Evolutionary conservation across 2,113 vertebrate genomes (phyloP).

Genomic region (Poeciliopsis prolifica): DNA sequence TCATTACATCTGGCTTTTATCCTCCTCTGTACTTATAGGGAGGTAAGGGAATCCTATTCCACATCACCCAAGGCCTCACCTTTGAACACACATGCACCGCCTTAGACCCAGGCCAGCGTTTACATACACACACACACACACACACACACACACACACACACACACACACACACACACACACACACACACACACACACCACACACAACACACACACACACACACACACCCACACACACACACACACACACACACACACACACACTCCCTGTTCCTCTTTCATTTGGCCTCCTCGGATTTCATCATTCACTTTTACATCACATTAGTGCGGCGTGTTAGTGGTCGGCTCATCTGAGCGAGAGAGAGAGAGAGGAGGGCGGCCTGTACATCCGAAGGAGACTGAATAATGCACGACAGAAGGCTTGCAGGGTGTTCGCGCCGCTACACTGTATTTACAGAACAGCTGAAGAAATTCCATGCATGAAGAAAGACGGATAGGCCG

Average conservation of each 20-base stretch:
- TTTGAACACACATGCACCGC: slow-evolving; percentile 70
- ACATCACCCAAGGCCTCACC: slow-evolving; percentile 79
- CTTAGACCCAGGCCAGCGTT: slow-evolving; percentile 39
- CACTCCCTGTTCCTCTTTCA: slow-evolving; percentile 73
- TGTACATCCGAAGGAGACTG: slow-evolving; percentile 73
- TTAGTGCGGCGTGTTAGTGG: slow-evolving; percentile 72
- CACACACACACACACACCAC: no score
- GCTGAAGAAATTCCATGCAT: slow-evolving; percentile 22
- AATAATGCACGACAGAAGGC: slow-evolving; percentile 73
- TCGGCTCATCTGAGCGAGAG: slow-evolving; percentile 54
- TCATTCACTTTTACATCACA: slow-evolving; percentile 81
- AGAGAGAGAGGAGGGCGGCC: slow-evolving; percentile 35
- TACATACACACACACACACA: neutral
- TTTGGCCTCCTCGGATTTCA: slow-evolving; percentile 81
- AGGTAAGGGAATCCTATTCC: slow-evolving; percentile 74
- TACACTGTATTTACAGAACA: slow-evolving; percentile 36
- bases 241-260: no score
- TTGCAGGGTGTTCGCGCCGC: slow-evolving; percentile 43
- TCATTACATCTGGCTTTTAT: slow-evolving; percentile 71
- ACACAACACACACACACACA: no score
- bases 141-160: no score
- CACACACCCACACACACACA: no score
- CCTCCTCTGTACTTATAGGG: slow-evolving; percentile 70
- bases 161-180: no score
- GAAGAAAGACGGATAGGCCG: slow-evolving; percentile 36